Evolutionary conservation across 23 tunicate genomes (phyloP).

Genomic region (Botrylloides violaceus): DNA sequence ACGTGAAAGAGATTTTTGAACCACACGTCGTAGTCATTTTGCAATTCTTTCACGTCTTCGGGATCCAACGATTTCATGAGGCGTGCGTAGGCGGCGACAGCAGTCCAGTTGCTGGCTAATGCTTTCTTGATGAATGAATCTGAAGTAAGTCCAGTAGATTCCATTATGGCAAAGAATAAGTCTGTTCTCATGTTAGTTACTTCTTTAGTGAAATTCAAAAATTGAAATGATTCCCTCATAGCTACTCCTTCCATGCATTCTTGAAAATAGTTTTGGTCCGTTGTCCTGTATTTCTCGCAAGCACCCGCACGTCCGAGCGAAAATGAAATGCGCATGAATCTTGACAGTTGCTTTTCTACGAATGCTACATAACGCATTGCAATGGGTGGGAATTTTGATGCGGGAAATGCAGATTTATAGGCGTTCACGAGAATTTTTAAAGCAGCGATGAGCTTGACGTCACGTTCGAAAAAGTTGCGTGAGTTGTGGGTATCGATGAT

Average conservation of each 20-base stretch:
- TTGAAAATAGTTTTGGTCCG: neutral
- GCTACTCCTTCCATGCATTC: neutral
- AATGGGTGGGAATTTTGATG: slow-evolving; percentile 9
- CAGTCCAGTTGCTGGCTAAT: neutral
- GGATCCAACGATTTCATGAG: neutral
- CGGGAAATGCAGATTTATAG: neutral
- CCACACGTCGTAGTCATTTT: neutral
- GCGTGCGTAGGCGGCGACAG: neutral
- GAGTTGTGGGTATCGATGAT: neutral
- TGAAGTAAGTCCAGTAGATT: neutral
- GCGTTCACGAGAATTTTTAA: neutral
- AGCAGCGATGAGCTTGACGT: neutral
- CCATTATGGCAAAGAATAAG: neutral
- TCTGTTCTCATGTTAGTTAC: neutral
- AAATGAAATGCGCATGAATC: no score
- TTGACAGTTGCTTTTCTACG: neutral
- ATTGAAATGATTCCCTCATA: neutral
- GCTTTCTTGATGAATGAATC: neutral
- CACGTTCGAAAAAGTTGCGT: neutral
- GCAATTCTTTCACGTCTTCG: slow-evolving; percentile 6
- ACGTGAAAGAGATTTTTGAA: neutral
- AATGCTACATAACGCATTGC: neutral
- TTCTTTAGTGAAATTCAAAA: neutral
- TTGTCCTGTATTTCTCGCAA: neutral
- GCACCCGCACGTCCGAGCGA: neutral